Conservation (phyloP, 2,797 vertebrate species). For the Myotis findleyi region DNA sequence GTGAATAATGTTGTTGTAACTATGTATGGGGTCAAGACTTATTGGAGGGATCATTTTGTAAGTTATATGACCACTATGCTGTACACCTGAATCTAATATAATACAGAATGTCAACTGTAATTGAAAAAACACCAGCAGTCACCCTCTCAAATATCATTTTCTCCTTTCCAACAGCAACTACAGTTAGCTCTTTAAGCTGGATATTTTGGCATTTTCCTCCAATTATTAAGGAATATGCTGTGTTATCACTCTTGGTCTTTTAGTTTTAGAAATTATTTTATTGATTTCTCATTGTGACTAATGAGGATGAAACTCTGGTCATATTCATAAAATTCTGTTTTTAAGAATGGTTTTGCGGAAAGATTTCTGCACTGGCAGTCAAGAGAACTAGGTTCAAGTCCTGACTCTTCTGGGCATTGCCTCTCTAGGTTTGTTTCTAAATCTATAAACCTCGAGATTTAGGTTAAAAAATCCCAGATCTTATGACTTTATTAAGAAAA, state of each 20-base stretch:
- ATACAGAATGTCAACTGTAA: background rate
- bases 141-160: background rate
- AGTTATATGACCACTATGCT: background rate
- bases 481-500: conserved; percentile 14
- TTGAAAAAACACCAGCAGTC: background rate
- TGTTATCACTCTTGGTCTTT: background rate
- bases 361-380: background rate
- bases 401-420: background rate
- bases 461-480: background rate
- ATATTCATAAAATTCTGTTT: conserved; percentile 40
- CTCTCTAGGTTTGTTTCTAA: conserved; percentile 1
- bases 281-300: conserved; percentile 29
- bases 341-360: background rate
- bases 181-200: background rate
- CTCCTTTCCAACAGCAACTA: background rate
- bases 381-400: background rate
- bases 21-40: background rate
- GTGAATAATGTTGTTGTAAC: background rate
- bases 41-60: background rate
- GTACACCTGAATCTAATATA: background rate
- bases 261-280: conserved; percentile 10
- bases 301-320: background rate
- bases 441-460: conserved; percentile 26
- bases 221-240: conserved; percentile 20
- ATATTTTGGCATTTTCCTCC: conserved; percentile 29